phyloP scores from a whole-genome alignment of 2,113 vertebrate species.

The Hippocampus zosterae region DNA sequence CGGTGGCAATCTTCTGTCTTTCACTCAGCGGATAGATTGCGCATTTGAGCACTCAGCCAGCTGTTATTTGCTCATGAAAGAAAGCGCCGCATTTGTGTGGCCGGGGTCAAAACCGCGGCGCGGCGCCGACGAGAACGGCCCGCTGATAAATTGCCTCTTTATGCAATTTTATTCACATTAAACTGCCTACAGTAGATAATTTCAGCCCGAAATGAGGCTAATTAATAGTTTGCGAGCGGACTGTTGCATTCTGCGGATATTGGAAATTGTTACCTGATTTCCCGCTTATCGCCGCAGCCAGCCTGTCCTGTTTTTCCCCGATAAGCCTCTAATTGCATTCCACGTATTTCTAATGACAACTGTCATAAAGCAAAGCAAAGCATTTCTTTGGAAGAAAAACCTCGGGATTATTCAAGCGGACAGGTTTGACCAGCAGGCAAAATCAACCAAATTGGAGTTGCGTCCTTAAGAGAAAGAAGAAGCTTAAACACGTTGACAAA shows the following conservation, averaged over 20 bases:
- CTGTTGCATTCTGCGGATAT: conserved; percentile 54
- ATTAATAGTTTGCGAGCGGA: conserved; percentile 79
- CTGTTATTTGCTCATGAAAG: conserved; percentile 1
- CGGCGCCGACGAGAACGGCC: not conserved
- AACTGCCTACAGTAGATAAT: conserved; percentile 28
- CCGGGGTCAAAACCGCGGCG: conserved; percentile 15
- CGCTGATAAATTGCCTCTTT: conserved; percentile 17
- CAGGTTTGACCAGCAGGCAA: not conserved
- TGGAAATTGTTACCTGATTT: conserved; percentile 77
- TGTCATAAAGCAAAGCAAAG: conserved; percentile 76
- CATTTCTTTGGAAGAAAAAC: conserved; percentile 11
- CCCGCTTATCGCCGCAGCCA: conserved; percentile 84
- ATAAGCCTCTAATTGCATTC: conserved; percentile 81
- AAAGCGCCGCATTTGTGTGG: conserved; percentile 20
- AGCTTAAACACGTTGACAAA: not conserved
- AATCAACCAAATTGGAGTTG: not conserved
- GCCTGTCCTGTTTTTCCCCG: conserved; percentile 80
- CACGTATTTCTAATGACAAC: conserved; percentile 85
- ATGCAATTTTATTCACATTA: conserved; percentile 14
- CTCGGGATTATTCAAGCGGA: conserved; percentile 3
- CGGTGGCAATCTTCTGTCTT: conserved; percentile 5
- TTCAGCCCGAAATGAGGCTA: conserved; percentile 32
- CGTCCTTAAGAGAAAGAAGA: not conserved
- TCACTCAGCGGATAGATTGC: too few species aligned
- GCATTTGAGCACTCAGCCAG: too few species aligned